phyloP scores from a whole-genome alignment of 2,797 vertebrate genomes.

The Naso thynnoides region DNA sequence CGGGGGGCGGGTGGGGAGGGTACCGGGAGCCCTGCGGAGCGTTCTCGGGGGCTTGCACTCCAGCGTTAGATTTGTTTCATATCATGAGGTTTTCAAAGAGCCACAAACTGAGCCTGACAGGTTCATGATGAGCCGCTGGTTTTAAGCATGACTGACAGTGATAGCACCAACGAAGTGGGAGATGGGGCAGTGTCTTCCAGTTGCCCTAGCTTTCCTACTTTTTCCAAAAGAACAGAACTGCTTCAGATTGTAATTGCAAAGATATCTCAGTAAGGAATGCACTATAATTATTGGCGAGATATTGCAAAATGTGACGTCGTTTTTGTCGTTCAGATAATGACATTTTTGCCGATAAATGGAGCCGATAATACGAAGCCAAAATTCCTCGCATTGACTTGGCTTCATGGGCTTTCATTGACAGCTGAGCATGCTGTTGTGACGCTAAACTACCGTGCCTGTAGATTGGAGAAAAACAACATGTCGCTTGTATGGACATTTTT shows the following conservation, averaged over 20 bases:
- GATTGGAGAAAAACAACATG: no score
- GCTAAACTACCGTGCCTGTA: no score
- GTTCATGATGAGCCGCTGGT: slow-evolving; percentile 42
- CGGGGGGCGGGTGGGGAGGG: background rate
- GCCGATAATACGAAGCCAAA: no score
- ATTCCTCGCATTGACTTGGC: no score
- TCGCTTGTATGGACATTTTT: no score
- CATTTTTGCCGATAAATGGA: no score
- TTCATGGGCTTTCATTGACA: no score
- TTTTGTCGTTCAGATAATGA: no score
- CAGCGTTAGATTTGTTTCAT: slow-evolving; percentile 39
- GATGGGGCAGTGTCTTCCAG: slow-evolving; percentile 82
- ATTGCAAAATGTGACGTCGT: no score
- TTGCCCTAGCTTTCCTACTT: slow-evolving; percentile 40
- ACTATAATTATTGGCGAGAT: no score
- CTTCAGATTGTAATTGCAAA: slow-evolving; percentile 56
- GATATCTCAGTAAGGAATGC: slow-evolving; percentile 7
- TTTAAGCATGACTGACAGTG: slow-evolving; percentile 59
- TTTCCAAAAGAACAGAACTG: slow-evolving; percentile 46
- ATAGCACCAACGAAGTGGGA: slow-evolving; percentile 78
- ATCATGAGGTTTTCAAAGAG: slow-evolving; percentile 59
- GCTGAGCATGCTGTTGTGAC: no score
- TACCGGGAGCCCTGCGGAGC: slow-evolving; percentile 5
- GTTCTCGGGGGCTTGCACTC: slow-evolving; percentile 26
- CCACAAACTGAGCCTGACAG: slow-evolving; percentile 66